These are phyloP conservation scores for Pseudocheirus occidentalis DNA, from an alignment of 2,797 vertebrate species.

Conservation along the genomic window DNA sequence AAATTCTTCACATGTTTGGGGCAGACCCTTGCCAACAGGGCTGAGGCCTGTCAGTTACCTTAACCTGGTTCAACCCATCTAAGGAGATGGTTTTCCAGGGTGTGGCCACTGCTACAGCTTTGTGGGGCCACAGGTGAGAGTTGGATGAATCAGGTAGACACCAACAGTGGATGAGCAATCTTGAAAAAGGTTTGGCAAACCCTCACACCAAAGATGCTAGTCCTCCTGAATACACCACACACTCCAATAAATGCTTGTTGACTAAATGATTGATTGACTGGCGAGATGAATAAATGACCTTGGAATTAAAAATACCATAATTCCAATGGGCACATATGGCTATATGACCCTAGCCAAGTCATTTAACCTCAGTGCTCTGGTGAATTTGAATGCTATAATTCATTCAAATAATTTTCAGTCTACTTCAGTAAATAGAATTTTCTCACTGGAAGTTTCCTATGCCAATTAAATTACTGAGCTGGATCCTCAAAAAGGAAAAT, in stretches of 20 bases:
- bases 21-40: not conserved
- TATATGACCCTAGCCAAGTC: not conserved
- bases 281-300: not conserved
- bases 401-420: not conserved
- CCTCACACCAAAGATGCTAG: not conserved
- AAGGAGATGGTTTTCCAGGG: too few species aligned
- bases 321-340: not conserved
- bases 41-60: not conserved
- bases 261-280: too few species aligned
- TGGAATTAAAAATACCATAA: not conserved
- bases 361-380: not conserved
- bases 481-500: not conserved
- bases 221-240: not conserved
- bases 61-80: not conserved
- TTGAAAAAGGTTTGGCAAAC: too few species aligned
- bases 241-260: not conserved
- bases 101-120: too few species aligned
- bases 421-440: not conserved
- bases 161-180: not conserved
- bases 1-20: not conserved
- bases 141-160: not conserved
- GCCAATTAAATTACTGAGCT: not conserved
- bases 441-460: not conserved
- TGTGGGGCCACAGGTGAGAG: not conserved
- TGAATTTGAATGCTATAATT: not conserved